Percentiles rank a stretch among this genome's conserved stretches.
Evolutionary conservation across 2,113 vertebrate genomes (phyloP).

Genomic region (Plotosus lineatus): DNA sequence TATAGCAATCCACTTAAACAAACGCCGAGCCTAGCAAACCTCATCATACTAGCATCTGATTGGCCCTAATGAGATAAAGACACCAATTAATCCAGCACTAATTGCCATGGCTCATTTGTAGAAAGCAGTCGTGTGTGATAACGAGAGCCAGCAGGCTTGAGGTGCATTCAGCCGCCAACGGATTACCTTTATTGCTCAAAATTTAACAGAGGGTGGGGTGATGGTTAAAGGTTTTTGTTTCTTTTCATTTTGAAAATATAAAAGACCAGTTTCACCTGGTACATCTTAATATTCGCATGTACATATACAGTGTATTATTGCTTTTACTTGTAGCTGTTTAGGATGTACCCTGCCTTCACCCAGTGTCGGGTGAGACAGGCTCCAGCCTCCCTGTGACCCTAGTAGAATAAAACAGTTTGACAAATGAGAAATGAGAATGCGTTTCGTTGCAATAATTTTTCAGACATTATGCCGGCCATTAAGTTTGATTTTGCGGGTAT

Average conservation of each 20-base stretch:
- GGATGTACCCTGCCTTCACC: too few species aligned
- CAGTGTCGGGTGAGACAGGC: too few species aligned
- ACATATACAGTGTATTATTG: not conserved
- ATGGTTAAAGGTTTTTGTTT: slow-evolving; percentile 6
- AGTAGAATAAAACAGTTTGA: too few species aligned
- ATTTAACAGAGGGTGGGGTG: slow-evolving; percentile 26
- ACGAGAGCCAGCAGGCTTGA: slow-evolving; percentile 78
- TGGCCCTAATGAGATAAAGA: slow-evolving; percentile 99
- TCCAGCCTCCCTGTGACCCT: too few species aligned
- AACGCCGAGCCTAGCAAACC: slow-evolving; percentile 95
- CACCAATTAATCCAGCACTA: slow-evolving; percentile 99
- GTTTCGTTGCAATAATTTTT: not conserved
- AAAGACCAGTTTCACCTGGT: not conserved
- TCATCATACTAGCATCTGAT: slow-evolving; percentile 99
- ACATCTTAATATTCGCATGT: not conserved
- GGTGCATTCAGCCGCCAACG: slow-evolving; percentile 77
- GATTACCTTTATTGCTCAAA: slow-evolving; percentile 59
- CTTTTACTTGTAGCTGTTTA: too few species aligned
- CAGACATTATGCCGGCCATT: not conserved
- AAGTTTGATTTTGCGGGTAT: not conserved
- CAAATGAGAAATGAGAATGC: too few species aligned
- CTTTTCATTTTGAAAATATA: not conserved
- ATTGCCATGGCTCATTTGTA: slow-evolving; percentile 93
- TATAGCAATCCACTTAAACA: slow-evolving; percentile 99
- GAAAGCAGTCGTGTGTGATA: slow-evolving; percentile 93